Evolutionary conservation across 1,140 invertebrate species (phyloP).

Genomic region (Cotesia typhae): DNA sequence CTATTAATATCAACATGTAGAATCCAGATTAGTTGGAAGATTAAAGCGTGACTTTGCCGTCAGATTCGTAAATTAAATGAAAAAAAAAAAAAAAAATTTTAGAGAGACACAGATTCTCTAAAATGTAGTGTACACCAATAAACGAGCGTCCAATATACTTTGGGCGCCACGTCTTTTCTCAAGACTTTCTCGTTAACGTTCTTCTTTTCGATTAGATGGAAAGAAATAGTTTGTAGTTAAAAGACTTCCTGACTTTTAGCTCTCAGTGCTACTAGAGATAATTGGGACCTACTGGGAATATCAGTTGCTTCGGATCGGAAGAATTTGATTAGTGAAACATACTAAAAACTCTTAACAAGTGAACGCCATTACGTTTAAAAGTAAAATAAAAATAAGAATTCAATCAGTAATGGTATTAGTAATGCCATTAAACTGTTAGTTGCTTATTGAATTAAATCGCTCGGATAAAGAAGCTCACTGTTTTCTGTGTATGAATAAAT

Average conservation of each 20-base stretch:
- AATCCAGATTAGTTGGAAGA: slow-evolving; percentile 22
- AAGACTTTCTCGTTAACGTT: slow-evolving; percentile 11
- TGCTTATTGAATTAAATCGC: too few relatives aligned
- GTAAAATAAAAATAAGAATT: background rate
- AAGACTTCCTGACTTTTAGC: background rate
- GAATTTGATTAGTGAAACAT: slow-evolving; percentile 13
- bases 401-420: too few relatives aligned
- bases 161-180: background rate
- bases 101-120: too few relatives aligned
- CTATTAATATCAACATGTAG: slow-evolving; percentile 16
- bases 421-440: too few relatives aligned
- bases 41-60: slow-evolving; percentile 25
- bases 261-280: background rate
- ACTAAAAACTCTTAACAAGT: background rate
- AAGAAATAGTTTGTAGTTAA: background rate
- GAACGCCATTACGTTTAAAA: slow-evolving; percentile 1
- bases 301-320: background rate
- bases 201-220: slow-evolving; percentile 14
- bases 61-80: background rate
- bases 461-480: background rate
- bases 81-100: background rate
- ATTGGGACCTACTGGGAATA: slow-evolving; percentile 8
- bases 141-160: slow-evolving; percentile 16
- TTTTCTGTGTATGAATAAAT: background rate
- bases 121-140: background rate